These are phyloP conservation scores for Mythimna vitellina DNA, from an alignment of 2,888 invertebrate species.

Conservation along the genomic window DNA sequence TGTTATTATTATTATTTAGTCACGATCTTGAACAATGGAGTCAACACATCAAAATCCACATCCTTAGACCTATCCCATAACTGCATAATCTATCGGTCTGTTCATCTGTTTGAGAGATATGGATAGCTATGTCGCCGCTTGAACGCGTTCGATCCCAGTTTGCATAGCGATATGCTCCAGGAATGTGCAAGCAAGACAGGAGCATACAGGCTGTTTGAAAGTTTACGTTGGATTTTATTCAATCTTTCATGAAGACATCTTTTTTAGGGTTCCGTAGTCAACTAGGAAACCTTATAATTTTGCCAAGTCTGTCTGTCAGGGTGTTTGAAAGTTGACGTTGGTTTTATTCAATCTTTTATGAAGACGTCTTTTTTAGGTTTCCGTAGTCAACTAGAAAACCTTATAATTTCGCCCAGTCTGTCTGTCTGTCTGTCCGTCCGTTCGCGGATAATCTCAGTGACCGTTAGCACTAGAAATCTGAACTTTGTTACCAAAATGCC, in stretches of 20 bases:
- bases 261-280: no score
- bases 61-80: conserved; percentile 17
- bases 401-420: no score
- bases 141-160: conserved; percentile 64
- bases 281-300: no score
- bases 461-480: no score
- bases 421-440: no score
- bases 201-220: conserved; percentile 62
- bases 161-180: conserved; percentile 68
- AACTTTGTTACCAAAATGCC: no score
- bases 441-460: no score
- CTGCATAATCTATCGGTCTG: conserved; percentile 32
- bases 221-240: neutral
- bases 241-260: neutral
- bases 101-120: conserved; percentile 24
- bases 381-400: no score
- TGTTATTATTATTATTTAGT: neutral
- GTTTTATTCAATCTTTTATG: no score
- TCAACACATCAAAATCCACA: neutral
- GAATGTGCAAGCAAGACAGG: conserved; percentile 64
- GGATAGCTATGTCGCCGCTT: conserved; percentile 32
- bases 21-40: neutral
- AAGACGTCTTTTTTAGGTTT: no score
- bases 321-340: no score
- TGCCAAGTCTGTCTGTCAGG: no score